A percentile compares a stretch with the other conserved stretches of the same genome.
These are phyloP conservation scores for Cephus rjabovi DNA, from an alignment of 2,888 invertebrate species.

Conservation along the genomic window DNA sequence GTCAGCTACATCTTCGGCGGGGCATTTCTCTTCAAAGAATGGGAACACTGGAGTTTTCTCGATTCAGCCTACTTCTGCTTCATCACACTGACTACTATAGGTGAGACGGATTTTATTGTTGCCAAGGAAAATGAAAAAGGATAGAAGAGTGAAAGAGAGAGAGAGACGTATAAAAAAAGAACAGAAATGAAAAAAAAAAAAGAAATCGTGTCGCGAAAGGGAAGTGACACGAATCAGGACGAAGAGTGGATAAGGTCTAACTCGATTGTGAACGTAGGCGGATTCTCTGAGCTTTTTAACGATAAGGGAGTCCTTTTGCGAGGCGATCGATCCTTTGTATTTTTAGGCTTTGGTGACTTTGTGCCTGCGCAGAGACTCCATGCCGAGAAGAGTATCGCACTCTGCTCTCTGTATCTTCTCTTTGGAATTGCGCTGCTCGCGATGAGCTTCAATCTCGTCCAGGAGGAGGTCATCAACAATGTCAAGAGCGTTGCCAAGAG, in stretches of 20 bases:
- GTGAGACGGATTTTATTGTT: constrained; percentile 43
- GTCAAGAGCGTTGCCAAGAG: constrained; percentile 88
- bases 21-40: constrained; percentile 85
- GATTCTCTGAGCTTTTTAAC: too few relatives aligned
- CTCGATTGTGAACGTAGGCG: too few relatives aligned
- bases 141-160: background rate
- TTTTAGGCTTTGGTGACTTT: constrained; percentile 84
- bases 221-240: too few relatives aligned
- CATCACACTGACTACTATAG: constrained; percentile 92
- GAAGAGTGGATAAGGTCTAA: too few relatives aligned
- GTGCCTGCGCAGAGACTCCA: constrained; percentile 83
- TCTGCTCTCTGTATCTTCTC: constrained; percentile 91
- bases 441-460: constrained; percentile 97
- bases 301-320: too few relatives aligned
- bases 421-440: constrained; percentile 95
- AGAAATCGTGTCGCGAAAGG: too few relatives aligned
- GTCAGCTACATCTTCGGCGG: constrained; percentile 91
- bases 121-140: background rate
- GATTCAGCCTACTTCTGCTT: constrained; percentile 95
- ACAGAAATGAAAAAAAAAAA: background rate
- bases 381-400: constrained; percentile 76
- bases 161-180: background rate
- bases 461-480: constrained; percentile 91
- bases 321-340: constrained; percentile 1
- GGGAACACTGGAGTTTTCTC: constrained; percentile 89